Conservation (phyloP, 2,888 invertebrate species). For the Pogonocherus hispidulus region DNA sequence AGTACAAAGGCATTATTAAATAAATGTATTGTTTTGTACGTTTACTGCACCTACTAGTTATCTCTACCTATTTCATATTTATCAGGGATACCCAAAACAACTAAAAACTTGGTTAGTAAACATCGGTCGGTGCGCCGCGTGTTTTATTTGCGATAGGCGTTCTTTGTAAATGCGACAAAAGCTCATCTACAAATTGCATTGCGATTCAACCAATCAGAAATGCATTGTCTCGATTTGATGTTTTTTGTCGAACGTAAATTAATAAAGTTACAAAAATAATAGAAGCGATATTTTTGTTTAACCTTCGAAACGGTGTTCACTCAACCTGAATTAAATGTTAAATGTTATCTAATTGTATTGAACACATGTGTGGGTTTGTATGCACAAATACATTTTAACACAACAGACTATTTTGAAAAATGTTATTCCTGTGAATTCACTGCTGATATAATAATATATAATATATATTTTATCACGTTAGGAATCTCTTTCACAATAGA, state of each 20-base stretch:
- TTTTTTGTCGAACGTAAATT: conserved; percentile 62
- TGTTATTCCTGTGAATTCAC: conserved; percentile 1
- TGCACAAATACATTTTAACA: conserved; percentile 20
- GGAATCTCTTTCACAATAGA: neutral
- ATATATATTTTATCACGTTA: neutral
- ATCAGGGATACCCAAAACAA: conserved; percentile 8
- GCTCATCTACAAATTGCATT: conserved; percentile 69
- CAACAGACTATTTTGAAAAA: conserved; percentile 12
- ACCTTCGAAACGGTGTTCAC: conserved; percentile 53
- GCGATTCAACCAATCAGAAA: conserved; percentile 70
- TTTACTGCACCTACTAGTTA: no score
- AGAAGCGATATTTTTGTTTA: conserved; percentile 55
- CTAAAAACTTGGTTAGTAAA: conserved; percentile 20
- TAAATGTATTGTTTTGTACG: no score
- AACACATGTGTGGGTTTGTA: conserved; percentile 43
- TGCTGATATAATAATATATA: neutral
- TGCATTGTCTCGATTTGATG: conserved; percentile 64
- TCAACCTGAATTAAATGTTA: conserved; percentile 57
- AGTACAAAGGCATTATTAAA: no score
- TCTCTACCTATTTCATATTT: neutral
- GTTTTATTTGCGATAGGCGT: conserved; percentile 67
- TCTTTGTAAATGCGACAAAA: conserved; percentile 65
- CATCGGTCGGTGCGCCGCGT: conserved; percentile 52
- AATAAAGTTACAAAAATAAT: conserved; percentile 63
- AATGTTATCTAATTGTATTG: conserved; percentile 57